A percentile compares a stretch with the other conserved stretches of the same genome.
phyloP scores from a whole-genome alignment of 2,888 invertebrate genomes.

The Drosophila mulleri region DNA sequence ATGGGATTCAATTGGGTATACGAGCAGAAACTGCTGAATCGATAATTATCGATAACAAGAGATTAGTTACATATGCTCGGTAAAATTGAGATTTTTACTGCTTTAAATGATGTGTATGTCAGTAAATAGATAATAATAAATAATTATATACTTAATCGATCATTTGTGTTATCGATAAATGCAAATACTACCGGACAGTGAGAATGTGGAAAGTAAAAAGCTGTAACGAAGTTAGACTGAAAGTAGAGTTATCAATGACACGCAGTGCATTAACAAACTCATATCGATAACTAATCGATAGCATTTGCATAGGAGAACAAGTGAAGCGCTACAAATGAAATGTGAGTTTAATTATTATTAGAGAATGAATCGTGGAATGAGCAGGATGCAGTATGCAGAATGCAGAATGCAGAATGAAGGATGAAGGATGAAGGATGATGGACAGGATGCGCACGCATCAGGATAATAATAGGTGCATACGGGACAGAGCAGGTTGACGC shows the following conservation, averaged over 20 bases:
- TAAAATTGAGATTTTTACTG: not conserved
- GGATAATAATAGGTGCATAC: constrained; percentile 13
- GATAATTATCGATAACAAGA: not conserved
- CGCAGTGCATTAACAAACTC: not conserved
- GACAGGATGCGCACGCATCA: constrained; percentile 14
- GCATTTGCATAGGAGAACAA: not conserved
- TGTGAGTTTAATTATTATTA: constrained; percentile 3
- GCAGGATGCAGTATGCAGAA: not conserved
- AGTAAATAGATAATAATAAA: no score
- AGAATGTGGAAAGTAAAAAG: not conserved
- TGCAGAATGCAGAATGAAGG: not conserved
- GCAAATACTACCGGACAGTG: not conserved
- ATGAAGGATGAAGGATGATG: constrained; percentile 1
- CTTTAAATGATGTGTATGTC: no score
- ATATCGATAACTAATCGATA: constrained; percentile 1
- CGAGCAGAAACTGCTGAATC: not conserved
- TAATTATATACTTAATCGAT: no score
- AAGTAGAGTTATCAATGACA: not conserved
- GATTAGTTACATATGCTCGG: rapidly evolving
- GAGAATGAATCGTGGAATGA: not conserved
- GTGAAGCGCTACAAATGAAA: not conserved
- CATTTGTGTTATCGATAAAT: not conserved
- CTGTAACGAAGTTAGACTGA: rapidly evolving
- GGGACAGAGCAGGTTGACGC: constrained; percentile 1
- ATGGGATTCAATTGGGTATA: not conserved